Percentiles rank a stretch among this genome's conserved stretches.
These are phyloP conservation scores for Bombus sibiricus DNA, from an alignment of 1,140 invertebrate genomes.

Conservation along the genomic window DNA sequence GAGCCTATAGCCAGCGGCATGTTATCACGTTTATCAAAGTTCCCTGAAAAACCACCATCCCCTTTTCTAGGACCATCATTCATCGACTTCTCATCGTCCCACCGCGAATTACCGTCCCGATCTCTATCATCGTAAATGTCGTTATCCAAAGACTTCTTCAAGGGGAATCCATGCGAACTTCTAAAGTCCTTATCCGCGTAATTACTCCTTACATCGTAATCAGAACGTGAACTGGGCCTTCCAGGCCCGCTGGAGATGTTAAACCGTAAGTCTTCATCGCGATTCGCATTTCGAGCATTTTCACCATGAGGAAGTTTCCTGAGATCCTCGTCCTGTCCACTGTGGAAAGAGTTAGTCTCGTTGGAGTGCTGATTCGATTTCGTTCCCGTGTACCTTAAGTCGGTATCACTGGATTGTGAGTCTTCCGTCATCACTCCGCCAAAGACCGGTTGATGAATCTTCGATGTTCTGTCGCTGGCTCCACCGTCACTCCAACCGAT, in stretches of 20 bases:
- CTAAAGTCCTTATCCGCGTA: conserved; percentile 72
- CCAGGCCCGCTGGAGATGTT: conserved; percentile 62
- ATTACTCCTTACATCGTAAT: conserved; percentile 65
- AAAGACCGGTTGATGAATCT: conserved; percentile 76
- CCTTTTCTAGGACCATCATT: conserved; percentile 52
- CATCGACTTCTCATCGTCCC: conserved; percentile 71
- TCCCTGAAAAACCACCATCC: conserved; percentile 52
- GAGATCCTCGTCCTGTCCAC: conserved; percentile 67
- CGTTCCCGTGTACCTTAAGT: conserved; percentile 66
- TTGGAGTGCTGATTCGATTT: conserved; percentile 48
- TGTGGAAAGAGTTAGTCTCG: conserved; percentile 51
- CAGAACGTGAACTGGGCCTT: conserved; percentile 60
- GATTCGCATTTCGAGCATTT: conserved; percentile 36
- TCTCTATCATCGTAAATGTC: conserved; percentile 69
- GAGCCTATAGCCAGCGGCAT: conserved; percentile 51
- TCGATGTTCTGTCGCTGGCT: conserved; percentile 69
- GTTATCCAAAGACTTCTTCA: conserved; percentile 64
- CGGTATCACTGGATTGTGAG: conserved; percentile 73
- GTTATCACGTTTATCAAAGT: conserved; percentile 73
- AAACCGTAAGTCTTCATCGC: conserved; percentile 69
- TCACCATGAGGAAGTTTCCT: conserved; percentile 55
- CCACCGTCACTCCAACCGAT: conserved; percentile 78
- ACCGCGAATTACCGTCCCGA: conserved; percentile 66
- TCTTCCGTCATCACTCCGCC: conserved; percentile 73
- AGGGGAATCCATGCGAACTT: conserved; percentile 49